Percentiles rank a stretch among this genome's conserved stretches.
phyloP scores from a whole-genome alignment of 2,888 invertebrate species.

The Cinara cedri region DNA sequence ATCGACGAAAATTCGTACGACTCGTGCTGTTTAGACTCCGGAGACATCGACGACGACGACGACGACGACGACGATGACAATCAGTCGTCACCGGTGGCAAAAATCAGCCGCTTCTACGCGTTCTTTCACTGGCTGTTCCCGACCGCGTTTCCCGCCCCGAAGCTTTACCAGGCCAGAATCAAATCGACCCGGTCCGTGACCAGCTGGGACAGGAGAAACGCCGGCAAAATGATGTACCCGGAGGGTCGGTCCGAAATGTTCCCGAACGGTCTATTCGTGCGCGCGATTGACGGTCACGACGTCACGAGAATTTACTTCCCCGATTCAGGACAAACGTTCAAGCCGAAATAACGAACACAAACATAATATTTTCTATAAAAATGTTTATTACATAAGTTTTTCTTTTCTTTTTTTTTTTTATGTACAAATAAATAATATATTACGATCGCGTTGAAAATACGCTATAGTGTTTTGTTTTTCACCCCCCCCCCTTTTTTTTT shows the following conservation, averaged over 20 bases:
- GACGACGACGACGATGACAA: neutral
- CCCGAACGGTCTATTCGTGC: neutral
- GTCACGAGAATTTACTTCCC: constrained; percentile 15
- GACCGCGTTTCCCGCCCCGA: neutral
- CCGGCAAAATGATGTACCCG: neutral
- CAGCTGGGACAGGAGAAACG: neutral
- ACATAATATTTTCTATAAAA: too few relatives aligned
- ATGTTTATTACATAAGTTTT: too few relatives aligned
- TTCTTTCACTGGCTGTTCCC: neutral
- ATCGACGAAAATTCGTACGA: too few relatives aligned
- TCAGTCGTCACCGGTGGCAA: neutral
- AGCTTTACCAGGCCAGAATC: neutral
- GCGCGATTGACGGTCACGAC: neutral
- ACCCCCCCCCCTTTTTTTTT: too few relatives aligned
- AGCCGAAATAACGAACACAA: neutral
- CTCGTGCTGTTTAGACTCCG: too few relatives aligned
- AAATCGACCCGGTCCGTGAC: neutral
- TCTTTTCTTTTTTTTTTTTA: too few relatives aligned
- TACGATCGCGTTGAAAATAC: neutral
- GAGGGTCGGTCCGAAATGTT: neutral
- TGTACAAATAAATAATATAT: too few relatives aligned
- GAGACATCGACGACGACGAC: neutral
- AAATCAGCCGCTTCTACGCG: neutral
- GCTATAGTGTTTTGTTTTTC: neutral
- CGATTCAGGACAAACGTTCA: neutral